A percentile compares a stretch with the other conserved stretches of the same genome.
Evolutionary conservation across 1,140 invertebrate species (phyloP).

Genomic region (Drosophila trapezifrons): DNA sequence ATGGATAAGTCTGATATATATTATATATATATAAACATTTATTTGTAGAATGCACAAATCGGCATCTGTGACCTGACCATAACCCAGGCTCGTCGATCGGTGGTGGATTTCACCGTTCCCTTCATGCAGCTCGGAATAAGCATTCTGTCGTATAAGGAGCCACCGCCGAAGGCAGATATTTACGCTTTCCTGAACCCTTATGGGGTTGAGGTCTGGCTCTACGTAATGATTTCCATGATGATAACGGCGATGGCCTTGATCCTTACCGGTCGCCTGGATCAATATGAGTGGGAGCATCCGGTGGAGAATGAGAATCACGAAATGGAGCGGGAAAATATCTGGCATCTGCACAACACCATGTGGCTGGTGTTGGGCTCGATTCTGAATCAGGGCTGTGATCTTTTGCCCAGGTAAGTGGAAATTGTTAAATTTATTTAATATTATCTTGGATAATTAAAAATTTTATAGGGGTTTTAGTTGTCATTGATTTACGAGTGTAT

Average conservation of each 20-base stretch:
- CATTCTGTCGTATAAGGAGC: slow-evolving; percentile 94
- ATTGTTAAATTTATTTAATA: too few species aligned
- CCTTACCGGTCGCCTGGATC: slow-evolving; percentile 91
- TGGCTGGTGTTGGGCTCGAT: slow-evolving; percentile 92
- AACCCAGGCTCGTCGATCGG: slow-evolving; percentile 91
- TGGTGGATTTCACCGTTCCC: slow-evolving; percentile 95
- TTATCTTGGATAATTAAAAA: too few species aligned
- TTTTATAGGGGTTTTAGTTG: too few species aligned
- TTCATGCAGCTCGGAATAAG: slow-evolving; percentile 95
- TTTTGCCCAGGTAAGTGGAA: slow-evolving; percentile 89
- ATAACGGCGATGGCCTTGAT: slow-evolving; percentile 96
- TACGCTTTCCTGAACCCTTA: slow-evolving; percentile 96
- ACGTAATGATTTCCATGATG: slow-evolving; percentile 95
- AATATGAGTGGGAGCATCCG: slow-evolving; percentile 92
- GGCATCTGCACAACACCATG: slow-evolving; percentile 89
- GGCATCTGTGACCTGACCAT: slow-evolving; percentile 96
- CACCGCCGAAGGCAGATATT: slow-evolving; percentile 93
- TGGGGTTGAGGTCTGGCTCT: slow-evolving; percentile 96
- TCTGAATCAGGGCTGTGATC: slow-evolving; percentile 91
- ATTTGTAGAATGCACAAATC: slow-evolving; percentile 91
- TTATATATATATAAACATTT: not conserved
- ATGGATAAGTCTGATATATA: too few species aligned
- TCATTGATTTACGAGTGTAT: too few species aligned
- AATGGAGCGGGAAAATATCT: slow-evolving; percentile 90
- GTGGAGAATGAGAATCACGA: slow-evolving; percentile 89